Evolutionary conservation across 2,113 vertebrate genomes (phyloP).

Genomic region (Seriola rivoliana): DNA sequence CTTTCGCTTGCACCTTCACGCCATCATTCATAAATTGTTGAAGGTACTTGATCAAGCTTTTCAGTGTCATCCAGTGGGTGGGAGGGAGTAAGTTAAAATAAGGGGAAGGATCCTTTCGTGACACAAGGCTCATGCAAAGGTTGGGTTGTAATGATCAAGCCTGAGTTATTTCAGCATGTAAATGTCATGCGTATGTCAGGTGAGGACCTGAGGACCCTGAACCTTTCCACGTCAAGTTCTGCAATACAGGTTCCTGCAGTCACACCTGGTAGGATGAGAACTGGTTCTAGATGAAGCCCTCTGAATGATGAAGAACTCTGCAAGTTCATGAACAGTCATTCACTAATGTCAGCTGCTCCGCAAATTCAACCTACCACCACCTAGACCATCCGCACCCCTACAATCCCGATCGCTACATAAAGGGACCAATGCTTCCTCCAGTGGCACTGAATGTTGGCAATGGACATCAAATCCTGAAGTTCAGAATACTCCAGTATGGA

Average conservation of each 20-base stretch:
- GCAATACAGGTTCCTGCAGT: no score
- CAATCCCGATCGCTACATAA: background rate
- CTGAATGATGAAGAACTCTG: background rate
- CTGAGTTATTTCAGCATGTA: background rate
- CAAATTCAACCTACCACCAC: background rate
- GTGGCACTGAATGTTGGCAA: background rate
- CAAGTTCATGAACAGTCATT: background rate
- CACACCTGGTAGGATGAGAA: no score
- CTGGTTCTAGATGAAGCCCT: background rate
- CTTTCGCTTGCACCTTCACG: background rate
- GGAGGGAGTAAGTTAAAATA: background rate
- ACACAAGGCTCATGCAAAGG: background rate
- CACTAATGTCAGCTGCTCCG: background rate
- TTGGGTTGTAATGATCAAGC: background rate
- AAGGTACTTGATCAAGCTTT: background rate
- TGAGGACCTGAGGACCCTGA: background rate
- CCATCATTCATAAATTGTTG: background rate
- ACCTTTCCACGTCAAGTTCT: no score
- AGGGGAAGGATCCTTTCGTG: background rate
- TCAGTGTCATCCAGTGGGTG: background rate
- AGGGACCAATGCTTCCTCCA: background rate
- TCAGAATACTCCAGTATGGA: background rate
- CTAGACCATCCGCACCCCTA: background rate
- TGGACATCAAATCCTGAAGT: background rate
- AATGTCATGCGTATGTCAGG: background rate